Percentiles rank a stretch among this genome's conserved stretches.
Evolutionary conservation across 2,113 vertebrate species (phyloP).

Genomic region (Cairina moschata): DNA sequence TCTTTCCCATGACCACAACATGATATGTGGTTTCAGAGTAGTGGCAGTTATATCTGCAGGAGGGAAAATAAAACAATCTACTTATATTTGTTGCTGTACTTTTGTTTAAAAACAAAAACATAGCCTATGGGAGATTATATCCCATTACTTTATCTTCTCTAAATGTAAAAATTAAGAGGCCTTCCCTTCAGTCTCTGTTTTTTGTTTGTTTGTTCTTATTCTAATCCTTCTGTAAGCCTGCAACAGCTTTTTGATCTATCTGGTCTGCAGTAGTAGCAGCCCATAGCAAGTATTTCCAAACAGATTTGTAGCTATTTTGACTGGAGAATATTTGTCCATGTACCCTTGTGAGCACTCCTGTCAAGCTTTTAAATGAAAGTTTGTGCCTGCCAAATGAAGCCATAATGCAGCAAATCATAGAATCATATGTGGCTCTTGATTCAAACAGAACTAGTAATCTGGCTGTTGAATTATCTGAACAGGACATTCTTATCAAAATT

Average conservation of each 20-base stretch:
- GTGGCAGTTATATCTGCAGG: not conserved
- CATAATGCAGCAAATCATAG: not conserved
- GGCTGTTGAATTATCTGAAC: not conserved
- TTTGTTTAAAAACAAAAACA: not conserved
- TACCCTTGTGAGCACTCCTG: not conserved
- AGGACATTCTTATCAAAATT: not conserved
- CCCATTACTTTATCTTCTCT: not conserved
- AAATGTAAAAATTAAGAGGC: not conserved
- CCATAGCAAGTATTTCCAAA: not conserved
- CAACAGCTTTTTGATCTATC: not conserved
- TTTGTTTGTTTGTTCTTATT: not conserved
- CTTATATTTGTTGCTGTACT: not conserved
- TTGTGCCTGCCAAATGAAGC: not conserved
- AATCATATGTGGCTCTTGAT: not conserved
- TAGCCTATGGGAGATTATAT: not conserved
- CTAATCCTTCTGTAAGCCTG: not conserved
- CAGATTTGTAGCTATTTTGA: not conserved
- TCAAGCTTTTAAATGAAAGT: not conserved
- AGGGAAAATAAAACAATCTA: not conserved
- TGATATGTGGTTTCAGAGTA: constrained; percentile 29
- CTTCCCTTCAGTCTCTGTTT: not conserved
- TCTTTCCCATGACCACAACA: constrained; percentile 62
- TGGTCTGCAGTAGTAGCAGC: not conserved
- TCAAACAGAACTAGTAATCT: not conserved
- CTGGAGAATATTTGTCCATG: not conserved